Evolutionary conservation across 1,140 invertebrate species (phyloP).

Genomic region (Dysdera silvatica): DNA sequence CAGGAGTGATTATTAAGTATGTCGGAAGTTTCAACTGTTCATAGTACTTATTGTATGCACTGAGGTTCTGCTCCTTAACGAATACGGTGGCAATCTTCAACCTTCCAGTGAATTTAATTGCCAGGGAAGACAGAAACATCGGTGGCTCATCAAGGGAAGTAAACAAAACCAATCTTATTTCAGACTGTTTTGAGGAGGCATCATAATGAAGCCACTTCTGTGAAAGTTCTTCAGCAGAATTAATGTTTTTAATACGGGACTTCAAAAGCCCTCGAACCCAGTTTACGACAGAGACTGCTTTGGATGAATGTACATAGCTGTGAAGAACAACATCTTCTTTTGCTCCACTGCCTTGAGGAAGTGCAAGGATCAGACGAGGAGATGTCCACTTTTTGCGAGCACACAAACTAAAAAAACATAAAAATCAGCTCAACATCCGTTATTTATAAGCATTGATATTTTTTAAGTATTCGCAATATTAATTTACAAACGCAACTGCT

Average conservation of each 20-base stretch:
- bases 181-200: slow-evolving; percentile 31
- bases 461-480: no score
- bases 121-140: slow-evolving; percentile 50
- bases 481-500: no score
- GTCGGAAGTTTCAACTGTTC: slow-evolving; percentile 35
- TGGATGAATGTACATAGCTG: slow-evolving; percentile 40
- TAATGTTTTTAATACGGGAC: slow-evolving; percentile 43
- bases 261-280: slow-evolving; percentile 48
- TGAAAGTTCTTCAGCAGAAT: slow-evolving; percentile 36
- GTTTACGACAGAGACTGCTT: slow-evolving; percentile 41
- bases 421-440: no score
- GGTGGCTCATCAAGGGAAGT: slow-evolving; percentile 44
- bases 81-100: slow-evolving; percentile 47
- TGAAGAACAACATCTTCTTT: slow-evolving; percentile 49
- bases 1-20: slow-evolving; percentile 47
- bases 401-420: slow-evolving; percentile 48
- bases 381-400: slow-evolving; percentile 46
- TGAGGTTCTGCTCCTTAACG: slow-evolving; percentile 33
- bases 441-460: no score
- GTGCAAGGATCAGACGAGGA: slow-evolving; percentile 46
- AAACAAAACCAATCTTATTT: slow-evolving; percentile 46
- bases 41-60: slow-evolving; percentile 32
- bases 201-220: slow-evolving; percentile 38
- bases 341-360: slow-evolving; percentile 46
- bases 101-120: slow-evolving; percentile 50